A percentile compares a stretch with the other conserved stretches of the same genome.
phyloP scores from a whole-genome alignment of 2,113 vertebrate species.

The Turnix velox region DNA sequence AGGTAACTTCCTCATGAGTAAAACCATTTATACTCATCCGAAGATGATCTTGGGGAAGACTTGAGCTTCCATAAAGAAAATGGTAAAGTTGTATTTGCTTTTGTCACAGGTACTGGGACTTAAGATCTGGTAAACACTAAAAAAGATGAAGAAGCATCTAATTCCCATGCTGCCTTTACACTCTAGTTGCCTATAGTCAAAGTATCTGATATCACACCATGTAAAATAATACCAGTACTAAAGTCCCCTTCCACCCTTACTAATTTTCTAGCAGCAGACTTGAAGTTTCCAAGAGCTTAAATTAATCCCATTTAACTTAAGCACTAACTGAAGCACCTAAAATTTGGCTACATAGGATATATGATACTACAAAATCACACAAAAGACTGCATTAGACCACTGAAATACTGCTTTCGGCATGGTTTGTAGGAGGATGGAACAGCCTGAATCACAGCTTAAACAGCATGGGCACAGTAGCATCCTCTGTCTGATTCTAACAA shows the following conservation, averaged over 20 bases:
- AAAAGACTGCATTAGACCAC: background rate
- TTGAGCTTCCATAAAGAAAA: background rate
- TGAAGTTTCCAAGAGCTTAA: background rate
- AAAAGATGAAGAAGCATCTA: background rate
- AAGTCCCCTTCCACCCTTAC: background rate
- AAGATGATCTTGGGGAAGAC: background rate
- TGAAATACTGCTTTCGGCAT: background rate
- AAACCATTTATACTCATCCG: background rate
- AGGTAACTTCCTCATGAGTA: background rate
- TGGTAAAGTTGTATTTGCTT: background rate
- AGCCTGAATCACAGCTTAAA: background rate
- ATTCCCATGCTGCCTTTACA: background rate
- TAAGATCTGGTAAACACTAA: background rate
- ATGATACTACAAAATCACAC: background rate
- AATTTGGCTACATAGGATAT: background rate
- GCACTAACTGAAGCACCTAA: background rate
- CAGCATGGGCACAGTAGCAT: background rate
- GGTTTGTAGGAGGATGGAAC: background rate
- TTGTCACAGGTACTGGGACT: accelerated
- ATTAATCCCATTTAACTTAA: background rate
- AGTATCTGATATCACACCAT: background rate
- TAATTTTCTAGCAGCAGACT: background rate
- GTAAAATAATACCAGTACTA: background rate
- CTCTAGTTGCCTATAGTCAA: background rate
- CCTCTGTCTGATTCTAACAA: background rate